phyloP scores from a whole-genome alignment of 1,140 invertebrate genomes.

The Lasioglossum baleicum region DNA sequence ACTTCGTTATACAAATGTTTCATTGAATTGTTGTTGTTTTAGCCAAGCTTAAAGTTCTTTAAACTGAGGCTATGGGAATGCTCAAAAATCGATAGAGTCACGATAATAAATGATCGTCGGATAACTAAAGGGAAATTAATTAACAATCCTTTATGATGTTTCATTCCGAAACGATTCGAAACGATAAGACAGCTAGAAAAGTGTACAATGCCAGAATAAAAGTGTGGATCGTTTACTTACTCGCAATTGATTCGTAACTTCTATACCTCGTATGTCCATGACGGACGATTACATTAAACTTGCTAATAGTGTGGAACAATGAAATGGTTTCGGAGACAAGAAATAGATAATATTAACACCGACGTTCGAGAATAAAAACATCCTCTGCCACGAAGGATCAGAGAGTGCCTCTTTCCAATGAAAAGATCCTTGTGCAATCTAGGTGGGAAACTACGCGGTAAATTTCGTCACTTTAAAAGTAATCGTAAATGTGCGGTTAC shows the following conservation, averaged over 20 bases:
- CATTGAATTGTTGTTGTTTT: neutral
- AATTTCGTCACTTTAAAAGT: neutral
- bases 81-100: neutral
- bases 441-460: neutral
- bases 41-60: too few species aligned
- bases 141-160: neutral
- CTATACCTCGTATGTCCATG: conserved; percentile 77
- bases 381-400: conserved; percentile 60
- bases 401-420: conserved; percentile 35
- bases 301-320: neutral
- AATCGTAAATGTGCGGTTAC: too few species aligned
- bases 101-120: neutral
- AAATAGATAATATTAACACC: conserved; percentile 41
- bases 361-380: conserved; percentile 58
- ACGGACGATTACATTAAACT: conserved; percentile 33
- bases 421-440: neutral
- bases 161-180: neutral
- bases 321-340: conserved; percentile 8
- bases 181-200: neutral
- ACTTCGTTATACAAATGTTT: neutral
- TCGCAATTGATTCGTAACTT: conserved; percentile 78
- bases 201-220: neutral
- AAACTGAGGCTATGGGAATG: neutral
- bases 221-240: conserved; percentile 56
- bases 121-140: neutral